phyloP scores from a whole-genome alignment of 2,797 vertebrate genomes.

The Cuniculus paca region DNA sequence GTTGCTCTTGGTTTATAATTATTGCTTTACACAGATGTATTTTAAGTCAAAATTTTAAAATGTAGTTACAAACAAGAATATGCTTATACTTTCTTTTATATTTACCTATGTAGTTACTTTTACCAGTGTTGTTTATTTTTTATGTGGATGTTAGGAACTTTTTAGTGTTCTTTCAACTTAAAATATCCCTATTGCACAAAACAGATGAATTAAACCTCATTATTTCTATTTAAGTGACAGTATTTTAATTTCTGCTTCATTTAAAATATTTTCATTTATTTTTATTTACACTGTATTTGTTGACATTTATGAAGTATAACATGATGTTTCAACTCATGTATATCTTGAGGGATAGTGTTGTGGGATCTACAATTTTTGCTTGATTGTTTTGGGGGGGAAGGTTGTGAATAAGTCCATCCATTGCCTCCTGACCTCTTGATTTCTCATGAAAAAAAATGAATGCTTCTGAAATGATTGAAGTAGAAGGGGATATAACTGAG shows the following conservation, averaged over 20 bases:
- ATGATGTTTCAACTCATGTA: not conserved
- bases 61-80: not conserved
- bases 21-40: not conserved
- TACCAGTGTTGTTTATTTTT: not conserved
- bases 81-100: not conserved
- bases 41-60: not conserved
- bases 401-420: not conserved
- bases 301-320: not conserved
- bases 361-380: not conserved
- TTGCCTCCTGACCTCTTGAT: not conserved
- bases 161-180: not conserved
- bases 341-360: not conserved
- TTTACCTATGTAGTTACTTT: too few species aligned
- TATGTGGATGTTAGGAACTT: not conserved
- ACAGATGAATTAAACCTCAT: not conserved
- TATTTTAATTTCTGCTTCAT: not conserved
- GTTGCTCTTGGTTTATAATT: not conserved
- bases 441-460: not conserved
- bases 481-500: too few species aligned
- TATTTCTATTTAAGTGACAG: not conserved
- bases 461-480: not conserved
- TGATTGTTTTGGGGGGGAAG: not conserved
- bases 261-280: not conserved
- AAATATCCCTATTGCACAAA: not conserved
- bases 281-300: not conserved